A percentile compares a stretch with the other conserved stretches of the same genome.
These are phyloP conservation scores for Oncopodura yosiiana DNA, from an alignment of 1,140 invertebrate genomes.

Conservation along the genomic window DNA sequence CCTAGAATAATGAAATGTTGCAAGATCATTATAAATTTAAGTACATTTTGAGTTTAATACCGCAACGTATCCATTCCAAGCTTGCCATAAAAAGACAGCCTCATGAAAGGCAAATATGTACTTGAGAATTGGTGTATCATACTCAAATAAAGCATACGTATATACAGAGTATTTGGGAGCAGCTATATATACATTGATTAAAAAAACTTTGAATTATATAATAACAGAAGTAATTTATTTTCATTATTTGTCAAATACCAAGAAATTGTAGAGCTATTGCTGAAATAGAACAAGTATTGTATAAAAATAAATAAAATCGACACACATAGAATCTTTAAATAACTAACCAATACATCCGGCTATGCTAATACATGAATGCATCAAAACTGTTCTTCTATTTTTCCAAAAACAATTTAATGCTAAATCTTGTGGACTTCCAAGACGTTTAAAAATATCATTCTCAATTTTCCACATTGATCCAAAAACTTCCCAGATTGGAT, in stretches of 20 bases:
- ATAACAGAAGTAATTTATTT: too few relatives aligned
- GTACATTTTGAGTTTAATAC: too few relatives aligned
- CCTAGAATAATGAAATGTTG: too few relatives aligned
- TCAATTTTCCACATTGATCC: constrained; percentile 4
- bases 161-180: constrained; percentile 3
- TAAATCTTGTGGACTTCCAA: neutral
- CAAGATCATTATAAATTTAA: too few relatives aligned
- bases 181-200: too few relatives aligned
- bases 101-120: constrained; percentile 3
- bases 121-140: neutral
- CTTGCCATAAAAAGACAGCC: constrained; percentile 8
- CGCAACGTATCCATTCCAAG: constrained; percentile 11
- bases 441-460: constrained; percentile 4
- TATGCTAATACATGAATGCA: constrained; percentile 4
- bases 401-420: neutral
- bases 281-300: too few relatives aligned
- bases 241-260: too few relatives aligned
- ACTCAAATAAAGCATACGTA: constrained; percentile 3
- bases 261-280: too few relatives aligned
- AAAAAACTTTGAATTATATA: too few relatives aligned
- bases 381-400: constrained; percentile 9
- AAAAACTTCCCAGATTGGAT: constrained; percentile 12
- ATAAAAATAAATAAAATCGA: too few relatives aligned
- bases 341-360: too few relatives aligned
- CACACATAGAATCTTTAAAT: too few relatives aligned